Evolutionary conservation across 1,140 invertebrate genomes (phyloP).

Genomic region (Apocrypta bakeri): DNA sequence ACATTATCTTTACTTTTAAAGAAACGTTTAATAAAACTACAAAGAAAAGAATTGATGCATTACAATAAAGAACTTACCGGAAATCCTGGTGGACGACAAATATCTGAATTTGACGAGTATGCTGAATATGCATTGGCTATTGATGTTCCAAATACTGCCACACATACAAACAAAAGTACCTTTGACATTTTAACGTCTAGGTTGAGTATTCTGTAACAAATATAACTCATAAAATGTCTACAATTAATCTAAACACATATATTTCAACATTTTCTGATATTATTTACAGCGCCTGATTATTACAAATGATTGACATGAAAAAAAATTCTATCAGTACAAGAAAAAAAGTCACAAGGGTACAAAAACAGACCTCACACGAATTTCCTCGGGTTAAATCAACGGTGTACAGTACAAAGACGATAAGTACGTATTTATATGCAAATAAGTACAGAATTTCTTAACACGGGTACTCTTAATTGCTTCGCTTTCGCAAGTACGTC

Average conservation of each 20-base stretch:
- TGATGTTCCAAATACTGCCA: background rate
- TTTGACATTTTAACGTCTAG: conserved; percentile 1
- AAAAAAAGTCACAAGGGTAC: background rate
- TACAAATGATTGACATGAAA: too few species aligned
- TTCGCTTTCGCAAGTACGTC: conserved; percentile 7
- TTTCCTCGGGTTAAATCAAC: background rate
- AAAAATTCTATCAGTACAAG: background rate
- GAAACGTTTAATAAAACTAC: too few species aligned
- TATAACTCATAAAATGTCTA: background rate
- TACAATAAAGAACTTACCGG: background rate
- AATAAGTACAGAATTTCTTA: background rate
- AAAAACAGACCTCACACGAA: background rate
- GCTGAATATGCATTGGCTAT: background rate
- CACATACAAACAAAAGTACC: background rate
- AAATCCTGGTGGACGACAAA: background rate
- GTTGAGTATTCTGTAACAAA: conserved; percentile 5
- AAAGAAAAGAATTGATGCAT: background rate
- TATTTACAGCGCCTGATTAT: too few species aligned
- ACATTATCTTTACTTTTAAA: too few species aligned
- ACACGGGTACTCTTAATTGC: conserved; percentile 7
- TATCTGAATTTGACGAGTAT: too few species aligned
- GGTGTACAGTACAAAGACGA: background rate
- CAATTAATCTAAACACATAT: background rate
- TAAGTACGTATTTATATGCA: conserved; percentile 26
- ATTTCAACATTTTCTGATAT: too few species aligned